These are phyloP conservation scores for Teleogryllus occipitalis DNA, from an alignment of 1,140 invertebrate genomes.

Conservation along the genomic window DNA sequence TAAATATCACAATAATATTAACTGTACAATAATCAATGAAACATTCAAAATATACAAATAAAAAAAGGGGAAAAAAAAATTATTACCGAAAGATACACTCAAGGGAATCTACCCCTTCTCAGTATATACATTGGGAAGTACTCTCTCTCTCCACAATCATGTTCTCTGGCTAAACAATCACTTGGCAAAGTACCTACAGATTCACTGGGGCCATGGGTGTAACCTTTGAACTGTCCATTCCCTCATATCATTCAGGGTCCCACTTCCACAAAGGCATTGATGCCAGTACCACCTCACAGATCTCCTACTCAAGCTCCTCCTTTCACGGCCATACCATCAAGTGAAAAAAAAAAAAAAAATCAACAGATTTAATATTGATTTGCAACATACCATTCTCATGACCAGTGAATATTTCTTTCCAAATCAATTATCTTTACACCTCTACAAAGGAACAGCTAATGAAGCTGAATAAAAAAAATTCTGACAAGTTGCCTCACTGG, in stretches of 20 bases:
- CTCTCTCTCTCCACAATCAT: background rate
- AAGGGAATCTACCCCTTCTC: background rate
- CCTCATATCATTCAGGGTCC: background rate
- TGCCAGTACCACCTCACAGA: background rate
- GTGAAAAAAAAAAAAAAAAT: background rate
- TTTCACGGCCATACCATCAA: background rate
- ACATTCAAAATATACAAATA: conserved; percentile 2
- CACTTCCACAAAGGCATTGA: background rate
- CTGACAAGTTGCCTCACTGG: background rate
- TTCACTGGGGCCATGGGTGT: background rate
- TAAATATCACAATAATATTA: conserved; percentile 2
- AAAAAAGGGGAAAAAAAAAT: background rate
- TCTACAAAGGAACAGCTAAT: background rate
- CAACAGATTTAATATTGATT: background rate
- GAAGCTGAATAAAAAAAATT: background rate
- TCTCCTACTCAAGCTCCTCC: background rate
- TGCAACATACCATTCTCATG: background rate
- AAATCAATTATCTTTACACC: too few relatives aligned
- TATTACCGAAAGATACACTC: background rate
- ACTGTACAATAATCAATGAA: conserved; percentile 2
- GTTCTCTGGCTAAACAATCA: background rate
- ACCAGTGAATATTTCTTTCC: background rate
- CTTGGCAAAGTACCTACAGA: background rate
- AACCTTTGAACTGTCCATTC: background rate
- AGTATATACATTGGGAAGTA: background rate